These are phyloP conservation scores for Scaptomyza hsui DNA, from an alignment of 1,140 invertebrate species.

Conservation along the genomic window DNA sequence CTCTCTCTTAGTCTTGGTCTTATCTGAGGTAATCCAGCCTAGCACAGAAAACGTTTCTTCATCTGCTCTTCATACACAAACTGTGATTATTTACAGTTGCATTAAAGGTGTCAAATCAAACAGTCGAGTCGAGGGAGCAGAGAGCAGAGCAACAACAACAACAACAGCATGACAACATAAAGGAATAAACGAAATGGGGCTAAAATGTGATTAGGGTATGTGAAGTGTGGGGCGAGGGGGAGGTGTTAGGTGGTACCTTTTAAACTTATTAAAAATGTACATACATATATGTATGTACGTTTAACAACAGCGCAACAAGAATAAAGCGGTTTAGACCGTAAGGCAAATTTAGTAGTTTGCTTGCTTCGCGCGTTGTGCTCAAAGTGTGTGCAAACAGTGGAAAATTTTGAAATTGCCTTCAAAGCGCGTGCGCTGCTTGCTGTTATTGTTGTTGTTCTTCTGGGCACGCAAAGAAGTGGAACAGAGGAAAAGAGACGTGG, in stretches of 20 bases:
- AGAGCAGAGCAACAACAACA: neutral
- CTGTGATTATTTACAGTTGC: slow-evolving; percentile 27
- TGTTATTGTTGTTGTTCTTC: slow-evolving; percentile 1
- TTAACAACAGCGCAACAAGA: slow-evolving; percentile 5
- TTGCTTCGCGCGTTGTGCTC: slow-evolving; percentile 11
- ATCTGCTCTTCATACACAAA: neutral
- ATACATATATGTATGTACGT: slow-evolving; percentile 51
- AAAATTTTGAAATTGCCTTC: slow-evolving; percentile 49
- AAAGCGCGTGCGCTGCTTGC: slow-evolving; percentile 6
- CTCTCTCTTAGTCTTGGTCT: neutral
- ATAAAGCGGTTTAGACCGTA: slow-evolving; percentile 13
- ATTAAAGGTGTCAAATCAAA: slow-evolving; percentile 63
- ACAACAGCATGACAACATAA: neutral
- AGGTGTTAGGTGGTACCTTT: neutral
- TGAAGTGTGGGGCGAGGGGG: neutral
- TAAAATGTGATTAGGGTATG: no score
- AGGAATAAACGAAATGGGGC: neutral
- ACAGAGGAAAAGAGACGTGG: no score
- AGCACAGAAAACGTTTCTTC: neutral
- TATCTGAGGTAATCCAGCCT: slow-evolving; percentile 22
- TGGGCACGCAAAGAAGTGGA: no score
- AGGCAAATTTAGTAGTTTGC: slow-evolving; percentile 32
- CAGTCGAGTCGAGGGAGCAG: slow-evolving; percentile 35
- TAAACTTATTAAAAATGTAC: slow-evolving; percentile 50
- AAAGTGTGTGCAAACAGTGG: slow-evolving; percentile 54